Evolutionary conservation across 1,140 invertebrate species (phyloP), one percentile per base, ranked within the genome.

Genomic region (Hyles vespertilio): DNA sequence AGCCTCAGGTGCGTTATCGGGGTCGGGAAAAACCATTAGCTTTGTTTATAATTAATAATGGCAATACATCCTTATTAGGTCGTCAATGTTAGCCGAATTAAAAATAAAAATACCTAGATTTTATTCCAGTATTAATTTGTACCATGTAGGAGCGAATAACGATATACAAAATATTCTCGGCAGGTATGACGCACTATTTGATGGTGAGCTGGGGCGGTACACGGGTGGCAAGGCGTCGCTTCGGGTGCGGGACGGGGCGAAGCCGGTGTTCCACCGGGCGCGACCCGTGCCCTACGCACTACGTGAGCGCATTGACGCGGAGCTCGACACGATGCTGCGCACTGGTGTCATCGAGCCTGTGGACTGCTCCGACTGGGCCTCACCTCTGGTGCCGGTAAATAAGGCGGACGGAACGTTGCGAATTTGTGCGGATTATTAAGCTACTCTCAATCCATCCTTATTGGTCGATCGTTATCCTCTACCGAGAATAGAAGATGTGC

Each of bases 401-500:
- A 84, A 81, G 36, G 53, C 53, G 48, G 69, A 83, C 47, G 74
- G 75, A 6, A 43, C 60, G 7, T 0, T 74, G 9, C 12, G 71
- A 3, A 58, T 75, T 7, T 75, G 70, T 34, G 65, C 49, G 7
- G 68, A 69, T 63, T 70, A 44, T 59, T 73, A 76, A 32, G 11
- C 63, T 34, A 76, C 70, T 0, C 43, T 76, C 12, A 72, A 89
- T 61, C 36, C 36, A 7, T 3, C 7, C 7, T 36, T 36, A 7
- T 7, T 36, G 36, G 7, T 36, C 36, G 36, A 36, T 36, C 36
- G 36, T 36, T 36, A 36, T 7, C 36, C 36, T 36, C 36, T 36
- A 36, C 36, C 36, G 7, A 36, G 36, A 7, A 36, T 36, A 4
- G 36, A 36, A 7, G 36, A 36, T 7, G 36, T 36, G 3, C 7